phyloP scores from a whole-genome alignment of 2,113 vertebrate species.

The Mobula birostris region DNA sequence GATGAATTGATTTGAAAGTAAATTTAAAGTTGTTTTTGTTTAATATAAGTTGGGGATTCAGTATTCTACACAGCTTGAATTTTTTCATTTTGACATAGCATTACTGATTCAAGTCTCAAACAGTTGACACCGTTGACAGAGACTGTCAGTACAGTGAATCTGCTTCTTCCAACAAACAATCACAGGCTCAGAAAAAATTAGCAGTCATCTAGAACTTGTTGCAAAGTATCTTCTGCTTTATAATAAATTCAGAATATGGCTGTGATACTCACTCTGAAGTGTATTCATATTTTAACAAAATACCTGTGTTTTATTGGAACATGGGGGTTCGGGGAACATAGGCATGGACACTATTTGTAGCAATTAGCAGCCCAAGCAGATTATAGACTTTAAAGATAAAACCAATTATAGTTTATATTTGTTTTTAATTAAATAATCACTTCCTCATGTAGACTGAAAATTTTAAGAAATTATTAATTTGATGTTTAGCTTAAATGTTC shows the following conservation, averaged over 20 bases:
- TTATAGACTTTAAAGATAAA: not conserved
- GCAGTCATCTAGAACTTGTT: not conserved
- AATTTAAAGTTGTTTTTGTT: not conserved
- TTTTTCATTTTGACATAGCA: not conserved
- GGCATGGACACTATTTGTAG: not conserved
- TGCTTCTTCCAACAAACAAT: not conserved
- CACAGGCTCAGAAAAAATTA: not conserved
- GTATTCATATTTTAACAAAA: not conserved
- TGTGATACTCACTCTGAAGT: not conserved
- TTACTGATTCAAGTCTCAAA: not conserved
- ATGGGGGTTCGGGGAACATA: not conserved
- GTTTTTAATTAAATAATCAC: not conserved
- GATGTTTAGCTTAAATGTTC: slow-evolving; percentile 1
- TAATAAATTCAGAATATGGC: not conserved
- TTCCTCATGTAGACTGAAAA: not conserved
- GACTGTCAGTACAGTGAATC: too few species aligned
- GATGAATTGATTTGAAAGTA: not conserved
- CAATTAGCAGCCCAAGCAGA: not conserved
- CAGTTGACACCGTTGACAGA: not conserved
- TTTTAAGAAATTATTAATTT: not conserved
- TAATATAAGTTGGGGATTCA: not conserved
- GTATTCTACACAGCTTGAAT: too few species aligned
- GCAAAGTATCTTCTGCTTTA: not conserved
- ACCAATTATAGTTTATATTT: not conserved
- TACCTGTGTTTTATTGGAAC: not conserved